These are phyloP conservation scores for Orientallactaga sibirica DNA, from an alignment of 2,797 vertebrate genomes.

Conservation along the genomic window DNA sequence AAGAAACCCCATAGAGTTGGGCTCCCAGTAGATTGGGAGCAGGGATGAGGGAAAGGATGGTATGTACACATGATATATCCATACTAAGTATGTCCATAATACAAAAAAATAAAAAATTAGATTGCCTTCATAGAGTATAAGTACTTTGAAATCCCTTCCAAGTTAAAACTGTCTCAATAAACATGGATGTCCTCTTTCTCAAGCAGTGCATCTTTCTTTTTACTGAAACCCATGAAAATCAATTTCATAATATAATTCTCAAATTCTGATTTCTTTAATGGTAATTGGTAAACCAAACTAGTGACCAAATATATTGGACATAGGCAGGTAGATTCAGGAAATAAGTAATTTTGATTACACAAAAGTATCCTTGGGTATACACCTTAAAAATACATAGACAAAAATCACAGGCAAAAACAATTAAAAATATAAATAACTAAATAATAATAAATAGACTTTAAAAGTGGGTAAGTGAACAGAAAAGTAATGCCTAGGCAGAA, in stretches of 20 bases:
- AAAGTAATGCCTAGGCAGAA: background rate
- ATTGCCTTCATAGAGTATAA: too few relatives aligned
- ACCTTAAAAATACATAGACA: background rate
- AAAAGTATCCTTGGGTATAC: background rate
- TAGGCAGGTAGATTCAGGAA: background rate
- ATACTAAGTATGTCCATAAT: too few relatives aligned
- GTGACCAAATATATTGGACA: background rate
- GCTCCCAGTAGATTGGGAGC: too few relatives aligned
- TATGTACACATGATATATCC: too few relatives aligned
- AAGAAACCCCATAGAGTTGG: too few relatives aligned
- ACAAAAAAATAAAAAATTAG: too few relatives aligned
- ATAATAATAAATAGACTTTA: background rate
- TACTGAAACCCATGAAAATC: slow-evolving; percentile 13
- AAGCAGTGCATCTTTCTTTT: background rate
- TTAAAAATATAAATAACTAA: background rate
- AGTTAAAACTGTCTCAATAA: background rate
- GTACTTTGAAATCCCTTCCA: background rate
- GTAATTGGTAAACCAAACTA: background rate
- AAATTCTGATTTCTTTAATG: background rate
- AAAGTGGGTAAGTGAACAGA: background rate
- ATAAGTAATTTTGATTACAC: background rate
- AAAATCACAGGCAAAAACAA: too few relatives aligned
- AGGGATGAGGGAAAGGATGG: too few relatives aligned
- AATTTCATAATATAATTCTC: too few relatives aligned
- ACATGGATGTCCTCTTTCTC: background rate